Base-by-base conservation (phyloP, 2,797 vertebrate genomes). In the Ptychadena robeensis region DNA sequence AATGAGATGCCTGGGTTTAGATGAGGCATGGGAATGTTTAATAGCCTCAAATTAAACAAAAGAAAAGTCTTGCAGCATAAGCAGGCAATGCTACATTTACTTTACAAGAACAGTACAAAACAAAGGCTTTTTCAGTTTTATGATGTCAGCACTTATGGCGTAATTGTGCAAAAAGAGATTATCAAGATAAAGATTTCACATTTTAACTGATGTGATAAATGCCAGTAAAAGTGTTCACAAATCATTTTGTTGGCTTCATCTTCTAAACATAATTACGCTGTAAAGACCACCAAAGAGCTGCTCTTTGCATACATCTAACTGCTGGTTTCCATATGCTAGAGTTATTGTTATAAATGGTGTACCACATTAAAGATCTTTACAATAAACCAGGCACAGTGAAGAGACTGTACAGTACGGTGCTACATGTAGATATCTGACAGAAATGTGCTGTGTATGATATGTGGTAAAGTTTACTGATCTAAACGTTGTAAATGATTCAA, bases 291-390 rank as follows among this genome's bases (percentile, higher is more conserved):
- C 80, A 74, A 73, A 71, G 40, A 28, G 35, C 25, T 66, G 65
- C 53, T 57, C 6, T 63, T 37, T 74, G 32, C 63, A 81, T 73
- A 66, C 35, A 67, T 63, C 68, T 63, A 35, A 44, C 44, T 69
- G 30, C 66, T 78, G 38, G 11, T 44, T 79, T 11, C 44, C 69
- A 79, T 73, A 48, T 79, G 75, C 35, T 70, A 27, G 53, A 57
- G 48, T 78, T 83, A 59, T 78, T 72, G n/a, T 53, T 57, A 37
- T 25, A 68, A 40, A 9, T 12, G 40, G 34, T 37, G 72, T 67
- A 66, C 82, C 82, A 83, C 82, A 83, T 79, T 35, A 83, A 83
- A 83, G 82, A 38, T 34, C 32, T 31, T 25, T 34, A 67, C 75
- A 73, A 34, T 48, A 68, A 78, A 83, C 57, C 63, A 64, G 30